phyloP scores from a whole-genome alignment of 2,797 vertebrate genomes.

The Catamblyrhynchus diadema region DNA sequence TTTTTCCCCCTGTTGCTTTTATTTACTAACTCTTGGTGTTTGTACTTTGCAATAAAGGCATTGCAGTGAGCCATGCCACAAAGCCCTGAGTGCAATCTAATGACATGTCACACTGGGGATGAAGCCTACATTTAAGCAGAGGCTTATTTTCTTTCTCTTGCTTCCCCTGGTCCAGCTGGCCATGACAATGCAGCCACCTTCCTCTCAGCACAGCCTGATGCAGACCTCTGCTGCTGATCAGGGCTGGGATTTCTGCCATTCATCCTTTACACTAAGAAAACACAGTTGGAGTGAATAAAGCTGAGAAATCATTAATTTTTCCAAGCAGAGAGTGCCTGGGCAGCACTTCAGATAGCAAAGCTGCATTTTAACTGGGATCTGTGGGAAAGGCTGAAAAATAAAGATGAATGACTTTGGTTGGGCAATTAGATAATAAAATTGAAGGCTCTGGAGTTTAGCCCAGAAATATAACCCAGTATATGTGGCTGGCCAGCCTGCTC shows the following conservation, averaged over 20 bases:
- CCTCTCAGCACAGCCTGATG: background rate
- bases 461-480: background rate
- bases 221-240: background rate
- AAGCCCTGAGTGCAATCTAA: background rate
- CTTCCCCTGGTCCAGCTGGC: background rate
- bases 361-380: background rate
- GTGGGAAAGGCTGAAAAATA: conserved; percentile 34
- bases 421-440: conserved; percentile 53
- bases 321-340: background rate
- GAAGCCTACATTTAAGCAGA: background rate
- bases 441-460: conserved; percentile 38
- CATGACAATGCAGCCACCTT: background rate
- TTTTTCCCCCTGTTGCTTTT: background rate
- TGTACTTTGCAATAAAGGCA: background rate
- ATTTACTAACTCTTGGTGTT: background rate
- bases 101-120: background rate
- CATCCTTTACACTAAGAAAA: background rate
- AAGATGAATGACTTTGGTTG: conserved; percentile 27
- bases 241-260: background rate
- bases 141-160: background rate
- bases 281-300: background rate
- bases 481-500: background rate
- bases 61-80: background rate
- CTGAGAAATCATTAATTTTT: background rate
- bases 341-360: conserved; percentile 4